A percentile compares a stretch with the other conserved stretches of the same genome.
These are phyloP conservation scores for Heterotilapia buettikoferi DNA, from an alignment of 2,113 vertebrate genomes.

Conservation along the genomic window DNA sequence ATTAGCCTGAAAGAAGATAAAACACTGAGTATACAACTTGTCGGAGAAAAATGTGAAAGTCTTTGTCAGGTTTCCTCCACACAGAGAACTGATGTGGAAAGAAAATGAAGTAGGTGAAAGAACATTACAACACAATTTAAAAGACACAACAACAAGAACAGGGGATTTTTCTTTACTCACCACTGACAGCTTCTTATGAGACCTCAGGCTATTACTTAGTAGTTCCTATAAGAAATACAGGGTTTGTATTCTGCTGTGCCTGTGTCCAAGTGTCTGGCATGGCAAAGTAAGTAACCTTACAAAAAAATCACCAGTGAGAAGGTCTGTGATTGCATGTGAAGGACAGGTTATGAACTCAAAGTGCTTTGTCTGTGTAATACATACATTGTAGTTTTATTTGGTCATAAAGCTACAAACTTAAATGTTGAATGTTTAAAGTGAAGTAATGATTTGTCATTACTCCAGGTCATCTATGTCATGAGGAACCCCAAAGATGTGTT, in stretches of 20 bases:
- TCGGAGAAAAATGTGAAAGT: background rate
- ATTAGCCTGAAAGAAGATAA: background rate
- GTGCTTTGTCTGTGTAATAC: background rate
- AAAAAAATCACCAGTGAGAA: background rate
- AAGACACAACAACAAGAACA: background rate
- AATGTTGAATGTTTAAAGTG: background rate
- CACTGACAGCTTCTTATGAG: background rate
- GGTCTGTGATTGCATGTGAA: background rate
- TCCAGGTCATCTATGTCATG: constrained; percentile 68
- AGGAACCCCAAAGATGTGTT: constrained; percentile 73
- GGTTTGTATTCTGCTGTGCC: background rate
- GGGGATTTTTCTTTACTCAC: background rate
- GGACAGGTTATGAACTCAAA: background rate
- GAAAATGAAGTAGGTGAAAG: background rate
- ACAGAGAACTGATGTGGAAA: background rate
- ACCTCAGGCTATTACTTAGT: background rate
- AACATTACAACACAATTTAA: background rate
- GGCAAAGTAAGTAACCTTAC: rapidly evolving
- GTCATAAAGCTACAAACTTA: background rate
- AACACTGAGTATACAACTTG: background rate
- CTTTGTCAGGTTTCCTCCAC: background rate
- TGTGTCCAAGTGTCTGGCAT: background rate
- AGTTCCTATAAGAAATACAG: background rate
- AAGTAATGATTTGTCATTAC: background rate
- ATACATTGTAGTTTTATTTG: background rate